Evolutionary conservation across 2,797 vertebrate species (phyloP).

Genomic region (Cirrhinus mrigala): DNA sequence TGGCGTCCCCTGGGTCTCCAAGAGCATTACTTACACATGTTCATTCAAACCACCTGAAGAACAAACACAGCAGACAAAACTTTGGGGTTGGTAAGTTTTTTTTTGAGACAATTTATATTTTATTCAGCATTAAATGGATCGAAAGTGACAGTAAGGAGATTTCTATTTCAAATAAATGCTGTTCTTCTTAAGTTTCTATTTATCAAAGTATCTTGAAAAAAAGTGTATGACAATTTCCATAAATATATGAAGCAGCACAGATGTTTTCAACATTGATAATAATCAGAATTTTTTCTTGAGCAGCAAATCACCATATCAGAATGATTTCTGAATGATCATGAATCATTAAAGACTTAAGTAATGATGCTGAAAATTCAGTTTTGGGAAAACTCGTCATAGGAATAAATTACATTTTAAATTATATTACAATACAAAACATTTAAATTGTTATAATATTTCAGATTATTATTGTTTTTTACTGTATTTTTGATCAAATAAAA

Average conservation of each 20-base stretch:
- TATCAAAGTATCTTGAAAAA: neutral
- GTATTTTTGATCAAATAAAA: neutral
- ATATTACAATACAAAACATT: neutral
- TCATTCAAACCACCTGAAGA: conserved; percentile 73
- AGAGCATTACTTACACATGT: conserved; percentile 94
- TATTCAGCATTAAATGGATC: neutral
- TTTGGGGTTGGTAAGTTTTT: too few species aligned
- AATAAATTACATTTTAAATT: neutral
- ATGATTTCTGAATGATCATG: neutral
- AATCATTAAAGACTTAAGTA: neutral
- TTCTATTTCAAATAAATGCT: neutral
- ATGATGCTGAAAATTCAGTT: neutral
- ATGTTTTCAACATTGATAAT: neutral
- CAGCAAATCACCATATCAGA: neutral
- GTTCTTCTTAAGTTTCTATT: neutral
- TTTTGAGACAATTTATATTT: neutral
- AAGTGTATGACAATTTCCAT: rapidly evolving
- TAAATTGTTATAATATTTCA: neutral
- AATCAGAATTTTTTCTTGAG: neutral
- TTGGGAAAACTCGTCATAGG: neutral
- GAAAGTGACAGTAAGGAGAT: neutral
- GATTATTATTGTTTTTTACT: neutral
- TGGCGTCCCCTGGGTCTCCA: conserved; percentile 87
- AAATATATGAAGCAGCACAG: neutral
- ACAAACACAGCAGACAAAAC: neutral